These are phyloP conservation scores for Oithona nana DNA, from an alignment of 2,888 invertebrate genomes.

Conservation along the genomic window DNA sequence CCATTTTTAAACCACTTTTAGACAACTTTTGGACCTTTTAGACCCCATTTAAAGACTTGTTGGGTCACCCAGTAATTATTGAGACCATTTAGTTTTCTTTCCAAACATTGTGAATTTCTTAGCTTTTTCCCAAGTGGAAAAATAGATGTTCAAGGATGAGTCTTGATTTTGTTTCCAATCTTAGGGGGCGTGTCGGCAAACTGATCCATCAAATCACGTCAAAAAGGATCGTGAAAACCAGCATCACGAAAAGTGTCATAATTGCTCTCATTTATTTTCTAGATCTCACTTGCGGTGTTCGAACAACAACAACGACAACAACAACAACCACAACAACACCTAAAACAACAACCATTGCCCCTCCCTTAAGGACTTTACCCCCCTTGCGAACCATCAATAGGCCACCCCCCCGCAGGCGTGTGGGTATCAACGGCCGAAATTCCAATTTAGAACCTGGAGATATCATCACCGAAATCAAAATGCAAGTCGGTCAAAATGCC, in stretches of 20 bases:
- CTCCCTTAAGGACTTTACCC: constrained; percentile 21
- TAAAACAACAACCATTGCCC: constrained; percentile 22
- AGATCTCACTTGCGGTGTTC: constrained; percentile 30
- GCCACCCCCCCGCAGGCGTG: not conserved
- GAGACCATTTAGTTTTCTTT: no score
- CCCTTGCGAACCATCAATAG: not conserved
- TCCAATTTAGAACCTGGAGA: not conserved
- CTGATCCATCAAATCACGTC: no score
- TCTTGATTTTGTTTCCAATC: not conserved
- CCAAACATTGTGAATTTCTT: no score
- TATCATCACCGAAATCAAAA: constrained; percentile 14
- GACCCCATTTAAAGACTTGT: no score
- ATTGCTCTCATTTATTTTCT: constrained; percentile 19
- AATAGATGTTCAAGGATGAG: not conserved
- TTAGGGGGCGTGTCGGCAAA: no score
- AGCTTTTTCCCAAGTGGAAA: no score
- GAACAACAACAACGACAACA: constrained; percentile 20
- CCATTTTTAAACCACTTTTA: no score
- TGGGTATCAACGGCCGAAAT: not conserved
- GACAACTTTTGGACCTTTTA: no score
- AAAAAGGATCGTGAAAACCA: no score
- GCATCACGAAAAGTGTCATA: no score
- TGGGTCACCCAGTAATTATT: no score
- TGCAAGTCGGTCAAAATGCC: not conserved
- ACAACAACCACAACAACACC: constrained; percentile 14